Conservation (phyloP, 2,888 invertebrate species). For the Abrostola tripartita region DNA sequence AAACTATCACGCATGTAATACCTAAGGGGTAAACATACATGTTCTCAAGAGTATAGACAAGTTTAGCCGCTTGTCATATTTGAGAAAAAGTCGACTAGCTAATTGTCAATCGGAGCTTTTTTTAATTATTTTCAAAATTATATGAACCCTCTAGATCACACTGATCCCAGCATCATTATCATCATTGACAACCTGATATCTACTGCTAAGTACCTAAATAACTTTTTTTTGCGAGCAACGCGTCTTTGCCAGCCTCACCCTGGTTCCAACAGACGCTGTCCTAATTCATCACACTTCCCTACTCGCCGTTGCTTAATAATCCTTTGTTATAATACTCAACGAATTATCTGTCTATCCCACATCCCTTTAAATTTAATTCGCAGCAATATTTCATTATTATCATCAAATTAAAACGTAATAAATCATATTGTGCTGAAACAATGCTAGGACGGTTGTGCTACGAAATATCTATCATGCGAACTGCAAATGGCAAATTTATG, state of each 20-base stretch:
- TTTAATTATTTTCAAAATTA: too few species aligned
- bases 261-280: not conserved
- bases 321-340: constrained; percentile 10
- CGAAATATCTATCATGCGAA: constrained; percentile 30
- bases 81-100: too few species aligned
- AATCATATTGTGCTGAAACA: constrained; percentile 40
- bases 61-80: too few species aligned
- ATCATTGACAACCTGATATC: too few species aligned
- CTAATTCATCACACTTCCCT: not conserved
- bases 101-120: too few species aligned
- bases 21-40: not conserved
- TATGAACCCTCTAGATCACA: too few species aligned
- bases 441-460: constrained; percentile 14
- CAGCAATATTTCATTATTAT: constrained; percentile 36
- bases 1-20: not conserved
- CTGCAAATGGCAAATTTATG: constrained; percentile 48
- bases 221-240: not conserved
- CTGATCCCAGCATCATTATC: too few species aligned
- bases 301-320: constrained; percentile 4
- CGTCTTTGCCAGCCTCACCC: not conserved
- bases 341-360: constrained; percentile 7
- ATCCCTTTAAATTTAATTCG: constrained; percentile 22
- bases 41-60: too few species aligned
- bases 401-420: constrained; percentile 39
- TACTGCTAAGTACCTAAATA: not conserved